Evolutionary conservation across 1,140 invertebrate species (phyloP).

Genomic region (Leptopilina clavipes): DNA sequence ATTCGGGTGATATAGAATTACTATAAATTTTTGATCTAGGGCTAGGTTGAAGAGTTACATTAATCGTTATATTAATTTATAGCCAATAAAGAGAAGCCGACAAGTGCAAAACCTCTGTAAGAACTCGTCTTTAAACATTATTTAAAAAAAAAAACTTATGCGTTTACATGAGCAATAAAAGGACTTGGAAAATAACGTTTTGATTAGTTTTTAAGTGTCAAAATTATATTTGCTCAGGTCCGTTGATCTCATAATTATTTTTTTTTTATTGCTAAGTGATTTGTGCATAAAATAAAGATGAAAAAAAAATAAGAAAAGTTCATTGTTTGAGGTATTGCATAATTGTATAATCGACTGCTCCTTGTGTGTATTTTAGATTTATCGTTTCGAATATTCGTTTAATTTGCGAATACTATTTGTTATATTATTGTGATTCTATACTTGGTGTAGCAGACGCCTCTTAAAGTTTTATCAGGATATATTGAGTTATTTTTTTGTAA

Average conservation of each 20-base stretch:
- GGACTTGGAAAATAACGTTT: background rate
- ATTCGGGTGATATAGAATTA: conserved; percentile 45
- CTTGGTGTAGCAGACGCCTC: conserved; percentile 39
- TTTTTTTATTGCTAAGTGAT: conserved; percentile 38
- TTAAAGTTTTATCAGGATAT: conserved; percentile 48
- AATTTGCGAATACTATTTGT: conserved; percentile 50
- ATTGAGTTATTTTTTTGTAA: conserved; percentile 51
- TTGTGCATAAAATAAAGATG: conserved; percentile 11
- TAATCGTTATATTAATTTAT: conserved; percentile 32
- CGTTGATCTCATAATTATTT: conserved; percentile 41
- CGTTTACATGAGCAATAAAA: conserved; percentile 29
- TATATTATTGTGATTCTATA: conserved; percentile 51
- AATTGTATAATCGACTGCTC: conserved; percentile 40
- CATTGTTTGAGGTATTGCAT: conserved; percentile 8
- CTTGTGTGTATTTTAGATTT: conserved; percentile 46
- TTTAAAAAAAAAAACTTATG: background rate
- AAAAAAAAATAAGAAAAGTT: conserved; percentile 36
- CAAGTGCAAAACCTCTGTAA: conserved; percentile 12
- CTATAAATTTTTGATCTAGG: background rate
- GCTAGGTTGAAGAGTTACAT: background rate
- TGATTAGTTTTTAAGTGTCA: conserved; percentile 10
- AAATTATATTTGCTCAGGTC: conserved; percentile 39
- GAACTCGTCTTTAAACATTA: no score
- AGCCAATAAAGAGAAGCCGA: conserved; percentile 5
- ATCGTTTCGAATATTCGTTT: conserved; percentile 20